Evolutionary conservation across 2,888 invertebrate genomes (phyloP), one percentile per base, ranked within the genome.

Genomic region (Unio delphinus): DNA sequence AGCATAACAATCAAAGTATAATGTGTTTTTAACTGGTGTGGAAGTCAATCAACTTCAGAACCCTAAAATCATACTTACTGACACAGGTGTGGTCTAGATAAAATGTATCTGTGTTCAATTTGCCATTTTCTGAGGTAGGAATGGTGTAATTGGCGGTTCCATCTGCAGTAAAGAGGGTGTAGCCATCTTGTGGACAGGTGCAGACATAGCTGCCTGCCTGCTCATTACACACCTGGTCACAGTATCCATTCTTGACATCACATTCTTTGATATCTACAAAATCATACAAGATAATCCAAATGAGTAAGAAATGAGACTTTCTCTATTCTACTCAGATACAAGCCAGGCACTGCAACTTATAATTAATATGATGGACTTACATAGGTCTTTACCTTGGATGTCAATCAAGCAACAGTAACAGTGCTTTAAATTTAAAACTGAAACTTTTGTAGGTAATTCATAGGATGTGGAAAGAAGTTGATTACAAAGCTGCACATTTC

Each of bases 31-130:
- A 18, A 1, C 55, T 17, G 15, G 59, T 1, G 74, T 17, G 1
- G 64, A 60, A 17, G 69, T 68, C 45, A 72, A 61, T 28, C 62
- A 67, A 28, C 30, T 23, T 64, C 74, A 76, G 23, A 17, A 17
- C 20, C 17, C 60, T 11, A 15, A 45, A 15, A 11, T 15, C 15
- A 45, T 45, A 88, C 88, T 84, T 81, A 90, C 89, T 95, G 18
- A 98, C 97, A 89, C 98, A 98, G 55, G 97, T 95, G 91, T 98
- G 98, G 89, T 97, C 97, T 81, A 94, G 93, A 88, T 96, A 95
- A 88, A 94, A 95, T 3, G 94, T 93, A 87, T 98, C 98, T 0
- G 96, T 96, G 85, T 97, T 96, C 72, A 95, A 92, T 76, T 94
- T 92, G 11, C 98, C 98, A 67, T 93, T 94, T 91, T 98, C 98